phyloP scores from a whole-genome alignment of 2,888 invertebrate genomes.

The Synergus umbraculus region DNA sequence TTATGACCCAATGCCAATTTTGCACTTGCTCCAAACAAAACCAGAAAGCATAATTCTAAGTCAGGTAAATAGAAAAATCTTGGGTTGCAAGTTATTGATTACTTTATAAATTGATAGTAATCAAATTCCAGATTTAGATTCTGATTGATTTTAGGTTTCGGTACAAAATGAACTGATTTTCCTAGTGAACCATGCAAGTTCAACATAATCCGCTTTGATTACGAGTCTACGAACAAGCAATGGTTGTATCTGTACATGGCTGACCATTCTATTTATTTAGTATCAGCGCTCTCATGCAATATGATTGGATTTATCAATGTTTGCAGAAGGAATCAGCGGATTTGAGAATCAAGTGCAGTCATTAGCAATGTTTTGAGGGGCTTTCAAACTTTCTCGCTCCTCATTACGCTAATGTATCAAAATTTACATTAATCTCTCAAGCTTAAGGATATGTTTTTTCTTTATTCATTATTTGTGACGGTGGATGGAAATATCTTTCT shows the following conservation, averaged over 20 bases:
- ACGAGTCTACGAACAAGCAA: constrained; percentile 19
- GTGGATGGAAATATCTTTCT: too few species aligned
- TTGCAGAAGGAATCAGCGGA: constrained; percentile 32
- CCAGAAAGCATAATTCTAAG: too few species aligned
- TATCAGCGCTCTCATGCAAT: constrained; percentile 33
- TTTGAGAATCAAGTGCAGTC: constrained; percentile 36
- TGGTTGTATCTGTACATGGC: not conserved
- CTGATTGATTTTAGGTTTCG: not conserved
- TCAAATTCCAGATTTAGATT: not conserved
- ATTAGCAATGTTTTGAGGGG: constrained; percentile 6
- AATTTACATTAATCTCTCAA: too few species aligned
- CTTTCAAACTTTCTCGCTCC: not conserved
- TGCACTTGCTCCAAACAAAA: too few species aligned
- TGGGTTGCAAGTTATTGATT: not conserved
- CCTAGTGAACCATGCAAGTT: not conserved
- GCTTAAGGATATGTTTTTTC: too few species aligned
- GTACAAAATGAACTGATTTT: constrained; percentile 1
- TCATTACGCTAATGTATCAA: not conserved
- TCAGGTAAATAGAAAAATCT: too few species aligned
- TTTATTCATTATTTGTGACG: too few species aligned
- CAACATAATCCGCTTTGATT: constrained; percentile 25
- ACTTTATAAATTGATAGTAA: not conserved
- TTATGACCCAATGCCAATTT: constrained; percentile 14
- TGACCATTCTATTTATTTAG: constrained; percentile 40
- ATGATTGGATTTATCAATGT: constrained; percentile 45